Evolutionary conservation across 2,797 vertebrate genomes (phyloP).

Genomic region (Heliangelus exortis): DNA sequence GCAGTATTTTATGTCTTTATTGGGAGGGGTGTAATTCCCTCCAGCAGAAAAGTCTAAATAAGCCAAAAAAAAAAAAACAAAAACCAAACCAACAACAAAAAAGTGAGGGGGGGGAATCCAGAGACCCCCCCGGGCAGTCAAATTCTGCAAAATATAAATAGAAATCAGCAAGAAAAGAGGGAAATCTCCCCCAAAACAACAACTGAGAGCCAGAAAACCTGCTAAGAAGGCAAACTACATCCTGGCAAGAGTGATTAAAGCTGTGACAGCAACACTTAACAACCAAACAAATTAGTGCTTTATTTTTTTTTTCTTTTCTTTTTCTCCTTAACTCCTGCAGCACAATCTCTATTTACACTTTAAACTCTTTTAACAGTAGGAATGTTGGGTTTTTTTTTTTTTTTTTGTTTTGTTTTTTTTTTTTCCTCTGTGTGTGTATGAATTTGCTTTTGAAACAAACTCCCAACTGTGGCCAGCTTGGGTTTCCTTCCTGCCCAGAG

Average conservation of each 20-base stretch:
- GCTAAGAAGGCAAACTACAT: slow-evolving; percentile 52
- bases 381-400: too few relatives aligned
- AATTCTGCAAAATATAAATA: slow-evolving; percentile 80
- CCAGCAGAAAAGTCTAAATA: slow-evolving; percentile 62
- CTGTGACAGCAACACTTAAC: slow-evolving; percentile 66
- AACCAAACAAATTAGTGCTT: slow-evolving; percentile 77
- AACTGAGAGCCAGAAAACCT: slow-evolving; percentile 54
- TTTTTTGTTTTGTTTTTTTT: too few relatives aligned
- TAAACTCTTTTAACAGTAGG: slow-evolving; percentile 54
- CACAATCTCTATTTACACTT: slow-evolving; percentile 76
- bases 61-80: slow-evolving; percentile 69
- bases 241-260: slow-evolving; percentile 73
- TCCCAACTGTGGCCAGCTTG: not conserved
- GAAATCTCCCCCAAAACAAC: slow-evolving; percentile 36
- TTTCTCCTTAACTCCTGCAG: slow-evolving; percentile 40
- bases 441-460: slow-evolving; percentile 67
- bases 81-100: not conserved
- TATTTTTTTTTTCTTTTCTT: not conserved
- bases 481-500: slow-evolving; percentile 23
- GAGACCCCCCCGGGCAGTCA: not conserved
- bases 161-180: slow-evolving; percentile 56
- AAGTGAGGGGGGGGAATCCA: not conserved
- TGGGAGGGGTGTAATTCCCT: slow-evolving; percentile 78
- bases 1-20: slow-evolving; percentile 84
- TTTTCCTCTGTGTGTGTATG: not conserved